phyloP scores from a whole-genome alignment of 1,140 invertebrate species.

The Zaprionus gabonicus region DNA sequence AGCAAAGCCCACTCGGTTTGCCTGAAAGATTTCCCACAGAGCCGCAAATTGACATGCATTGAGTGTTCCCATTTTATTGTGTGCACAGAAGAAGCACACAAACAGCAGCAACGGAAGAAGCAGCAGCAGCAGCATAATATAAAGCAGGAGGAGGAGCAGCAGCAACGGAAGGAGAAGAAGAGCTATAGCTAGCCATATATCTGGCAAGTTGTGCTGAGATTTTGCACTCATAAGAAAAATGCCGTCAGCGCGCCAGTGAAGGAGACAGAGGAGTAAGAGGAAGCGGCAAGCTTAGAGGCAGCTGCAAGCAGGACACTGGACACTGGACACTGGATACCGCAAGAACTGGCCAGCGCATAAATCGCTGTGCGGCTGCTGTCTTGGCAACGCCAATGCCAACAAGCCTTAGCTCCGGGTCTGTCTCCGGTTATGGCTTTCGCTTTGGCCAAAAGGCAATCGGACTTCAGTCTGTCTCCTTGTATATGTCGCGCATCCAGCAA shows the following conservation, averaged over 20 bases:
- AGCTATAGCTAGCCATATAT: slow-evolving; percentile 21
- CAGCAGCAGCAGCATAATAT: not conserved
- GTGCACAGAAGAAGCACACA: slow-evolving; percentile 17
- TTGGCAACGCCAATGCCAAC: slow-evolving; percentile 33
- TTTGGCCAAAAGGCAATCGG: slow-evolving; percentile 22
- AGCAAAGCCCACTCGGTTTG: not conserved
- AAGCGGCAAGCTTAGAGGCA: slow-evolving; percentile 44
- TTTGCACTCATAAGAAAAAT: slow-evolving; percentile 81
- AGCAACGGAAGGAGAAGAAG: not conserved
- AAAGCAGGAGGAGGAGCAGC: not conserved
- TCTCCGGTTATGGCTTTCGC: slow-evolving; percentile 10
- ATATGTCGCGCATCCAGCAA: not conserved
- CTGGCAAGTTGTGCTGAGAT: slow-evolving; percentile 59
- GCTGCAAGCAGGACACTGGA: slow-evolving; percentile 22
- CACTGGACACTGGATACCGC: not conserved
- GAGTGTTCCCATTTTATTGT: slow-evolving; percentile 51
- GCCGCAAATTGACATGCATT: slow-evolving; percentile 77
- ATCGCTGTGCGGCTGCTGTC: slow-evolving; percentile 57
- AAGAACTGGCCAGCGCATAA: slow-evolving; percentile 50
- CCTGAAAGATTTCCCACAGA: slow-evolving; percentile 24
- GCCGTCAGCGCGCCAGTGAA: slow-evolving; percentile 35
- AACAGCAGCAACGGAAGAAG: not conserved
- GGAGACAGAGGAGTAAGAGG: slow-evolving; percentile 15
- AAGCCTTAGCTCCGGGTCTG: not conserved
- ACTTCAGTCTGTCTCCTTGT: slow-evolving; percentile 9